A percentile compares a stretch with the other conserved stretches of the same genome.
These are phyloP conservation scores for Caligus rogercresseyi DNA, from an alignment of 1,140 invertebrate genomes.

Conservation along the genomic window DNA sequence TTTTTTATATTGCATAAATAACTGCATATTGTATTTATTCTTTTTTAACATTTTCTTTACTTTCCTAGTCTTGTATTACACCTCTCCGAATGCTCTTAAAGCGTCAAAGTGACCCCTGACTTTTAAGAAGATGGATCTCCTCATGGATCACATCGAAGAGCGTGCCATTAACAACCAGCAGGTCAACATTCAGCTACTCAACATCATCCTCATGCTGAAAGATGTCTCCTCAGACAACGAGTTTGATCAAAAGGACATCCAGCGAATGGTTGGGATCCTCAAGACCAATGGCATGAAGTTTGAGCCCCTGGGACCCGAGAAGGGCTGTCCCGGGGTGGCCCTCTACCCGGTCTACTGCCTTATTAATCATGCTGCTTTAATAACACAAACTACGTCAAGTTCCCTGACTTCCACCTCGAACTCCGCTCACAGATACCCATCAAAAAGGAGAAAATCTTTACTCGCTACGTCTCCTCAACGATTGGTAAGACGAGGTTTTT, in stretches of 20 bases:
- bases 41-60: too few species aligned
- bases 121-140: constrained; percentile 9
- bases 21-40: too few species aligned
- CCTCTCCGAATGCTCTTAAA: constrained; percentile 15
- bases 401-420: constrained; percentile 17
- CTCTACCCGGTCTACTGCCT: constrained; percentile 19
- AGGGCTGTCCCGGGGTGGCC: constrained; percentile 11
- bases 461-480: constrained; percentile 17
- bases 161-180: neutral
- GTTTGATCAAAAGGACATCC: constrained; percentile 14
- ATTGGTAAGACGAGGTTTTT: constrained; percentile 12
- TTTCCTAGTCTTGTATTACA: constrained; percentile 3
- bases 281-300: constrained; percentile 20
- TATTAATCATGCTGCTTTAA: constrained; percentile 18
- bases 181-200: constrained; percentile 5
- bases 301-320: neutral
- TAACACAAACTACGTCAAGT: constrained; percentile 20
- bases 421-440: constrained; percentile 12
- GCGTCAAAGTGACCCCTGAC: constrained; percentile 1
- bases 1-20: too few species aligned
- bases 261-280: constrained; percentile 16
- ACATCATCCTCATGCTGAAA: neutral
- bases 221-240: constrained; percentile 2
- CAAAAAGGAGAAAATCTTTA: constrained; percentile 15
- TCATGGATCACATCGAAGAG: constrained; percentile 13